Conservation (phyloP, 1,140 invertebrate species). For the Apis cerana region DNA sequence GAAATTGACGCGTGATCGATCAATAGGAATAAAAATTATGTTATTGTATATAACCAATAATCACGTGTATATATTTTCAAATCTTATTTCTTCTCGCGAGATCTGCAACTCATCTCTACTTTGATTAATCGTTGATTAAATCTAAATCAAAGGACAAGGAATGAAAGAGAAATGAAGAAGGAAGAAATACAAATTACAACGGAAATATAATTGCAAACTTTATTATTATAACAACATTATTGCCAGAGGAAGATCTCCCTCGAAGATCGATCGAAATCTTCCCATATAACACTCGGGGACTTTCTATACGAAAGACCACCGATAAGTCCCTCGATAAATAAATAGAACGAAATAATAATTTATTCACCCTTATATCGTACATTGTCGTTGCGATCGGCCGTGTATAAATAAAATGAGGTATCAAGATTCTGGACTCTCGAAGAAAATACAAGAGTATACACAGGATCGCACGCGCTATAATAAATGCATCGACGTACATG, state of each 20-base stretch:
- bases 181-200: background rate
- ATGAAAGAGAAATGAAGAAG: background rate
- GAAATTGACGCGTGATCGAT: background rate
- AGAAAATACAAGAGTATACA: conserved; percentile 26
- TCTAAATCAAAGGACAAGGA: background rate
- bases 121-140: background rate
- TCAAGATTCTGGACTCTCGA: conserved; percentile 33
- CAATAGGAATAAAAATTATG: background rate
- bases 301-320: background rate
- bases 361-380: conserved; percentile 57
- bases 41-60: background rate
- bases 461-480: conserved; percentile 13
- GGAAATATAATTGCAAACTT: conserved; percentile 18
- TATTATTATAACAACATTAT: conserved; percentile 51
- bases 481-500: conserved; percentile 40
- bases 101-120: background rate
- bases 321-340: conserved; percentile 54
- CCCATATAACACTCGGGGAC: background rate
- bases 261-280: background rate
- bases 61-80: background rate
- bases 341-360: conserved; percentile 69
- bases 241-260: conserved; percentile 27
- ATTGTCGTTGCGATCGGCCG: conserved; percentile 28
- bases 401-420: conserved; percentile 57
- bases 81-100: background rate